phyloP scores from a whole-genome alignment of 2,797 vertebrate genomes.

The Onychomys arenicola region DNA sequence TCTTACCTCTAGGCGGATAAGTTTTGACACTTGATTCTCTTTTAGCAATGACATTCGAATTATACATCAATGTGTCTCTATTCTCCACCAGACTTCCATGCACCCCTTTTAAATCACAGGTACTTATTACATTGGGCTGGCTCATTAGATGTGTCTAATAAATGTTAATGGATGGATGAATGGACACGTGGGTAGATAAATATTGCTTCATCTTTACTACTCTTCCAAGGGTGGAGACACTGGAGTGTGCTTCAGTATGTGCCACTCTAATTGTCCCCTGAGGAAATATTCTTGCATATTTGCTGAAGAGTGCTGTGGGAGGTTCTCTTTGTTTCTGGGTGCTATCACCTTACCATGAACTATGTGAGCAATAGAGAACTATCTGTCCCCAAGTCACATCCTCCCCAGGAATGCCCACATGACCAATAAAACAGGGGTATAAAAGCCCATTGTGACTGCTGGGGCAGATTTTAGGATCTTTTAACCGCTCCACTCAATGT shows the following conservation, averaged over 20 bases:
- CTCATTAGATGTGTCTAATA: not conserved
- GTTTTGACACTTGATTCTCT: constrained; percentile 10
- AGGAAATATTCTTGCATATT: not conserved
- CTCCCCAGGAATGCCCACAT: not conserved
- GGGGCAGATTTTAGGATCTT: not conserved
- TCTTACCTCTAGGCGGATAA: not conserved
- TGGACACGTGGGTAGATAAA: not conserved
- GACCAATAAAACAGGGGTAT: not conserved
- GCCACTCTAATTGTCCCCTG: not conserved
- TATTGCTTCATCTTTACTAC: not conserved
- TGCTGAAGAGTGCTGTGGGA: not conserved
- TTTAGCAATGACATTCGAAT: not conserved
- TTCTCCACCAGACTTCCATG: not conserved
- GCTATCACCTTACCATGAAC: not conserved
- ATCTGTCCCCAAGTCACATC: not conserved
- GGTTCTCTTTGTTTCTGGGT: not conserved
- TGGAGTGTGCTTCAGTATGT: not conserved
- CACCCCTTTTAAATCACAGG: not conserved
- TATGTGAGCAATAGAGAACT: not conserved
- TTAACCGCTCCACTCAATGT: not conserved
- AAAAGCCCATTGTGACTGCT: not conserved
- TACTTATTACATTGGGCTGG: not conserved
- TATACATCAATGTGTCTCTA: not conserved
- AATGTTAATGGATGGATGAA: not conserved
- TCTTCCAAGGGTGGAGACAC: constrained; percentile 32